Conservation (phyloP, 1,140 invertebrate genomes). For the Atta cephalotes region DNA sequence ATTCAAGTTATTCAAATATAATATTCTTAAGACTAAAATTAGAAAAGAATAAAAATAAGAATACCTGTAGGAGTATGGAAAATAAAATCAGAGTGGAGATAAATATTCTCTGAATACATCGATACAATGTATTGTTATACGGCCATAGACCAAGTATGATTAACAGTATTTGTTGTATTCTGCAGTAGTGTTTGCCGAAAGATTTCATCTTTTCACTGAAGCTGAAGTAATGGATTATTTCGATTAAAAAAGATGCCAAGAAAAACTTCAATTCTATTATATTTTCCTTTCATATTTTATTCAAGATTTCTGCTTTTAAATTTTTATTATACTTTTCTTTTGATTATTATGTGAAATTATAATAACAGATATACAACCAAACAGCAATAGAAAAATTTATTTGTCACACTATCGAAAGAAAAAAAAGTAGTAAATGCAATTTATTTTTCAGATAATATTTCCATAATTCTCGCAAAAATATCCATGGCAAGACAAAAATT, state of each 20-base stretch:
- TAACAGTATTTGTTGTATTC: not conserved
- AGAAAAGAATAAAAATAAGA: not conserved
- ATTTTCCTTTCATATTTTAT: slow-evolving; percentile 25
- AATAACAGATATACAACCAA: not conserved
- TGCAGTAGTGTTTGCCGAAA: not conserved
- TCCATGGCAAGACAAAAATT: not conserved
- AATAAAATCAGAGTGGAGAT: not conserved
- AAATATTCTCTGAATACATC: slow-evolving; percentile 5
- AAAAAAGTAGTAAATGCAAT: not conserved
- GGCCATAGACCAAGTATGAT: slow-evolving; percentile 33
- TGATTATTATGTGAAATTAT: slow-evolving; percentile 1
- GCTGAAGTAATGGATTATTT: not conserved
- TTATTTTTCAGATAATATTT: not conserved
- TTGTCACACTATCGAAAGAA: not conserved
- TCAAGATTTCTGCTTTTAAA: not conserved
- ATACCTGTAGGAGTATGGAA: slow-evolving; percentile 41
- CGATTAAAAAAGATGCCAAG: too few species aligned
- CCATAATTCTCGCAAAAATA: not conserved
- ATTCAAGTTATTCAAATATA: not conserved
- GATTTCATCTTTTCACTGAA: slow-evolving; percentile 6
- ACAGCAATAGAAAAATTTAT: slow-evolving; percentile 19
- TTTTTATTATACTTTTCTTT: not conserved
- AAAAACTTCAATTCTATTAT: not conserved
- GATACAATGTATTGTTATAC: not conserved
- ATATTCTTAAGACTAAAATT: not conserved